phyloP scores from a whole-genome alignment of 1,140 invertebrate genomes.

The Orchestia grillus region DNA sequence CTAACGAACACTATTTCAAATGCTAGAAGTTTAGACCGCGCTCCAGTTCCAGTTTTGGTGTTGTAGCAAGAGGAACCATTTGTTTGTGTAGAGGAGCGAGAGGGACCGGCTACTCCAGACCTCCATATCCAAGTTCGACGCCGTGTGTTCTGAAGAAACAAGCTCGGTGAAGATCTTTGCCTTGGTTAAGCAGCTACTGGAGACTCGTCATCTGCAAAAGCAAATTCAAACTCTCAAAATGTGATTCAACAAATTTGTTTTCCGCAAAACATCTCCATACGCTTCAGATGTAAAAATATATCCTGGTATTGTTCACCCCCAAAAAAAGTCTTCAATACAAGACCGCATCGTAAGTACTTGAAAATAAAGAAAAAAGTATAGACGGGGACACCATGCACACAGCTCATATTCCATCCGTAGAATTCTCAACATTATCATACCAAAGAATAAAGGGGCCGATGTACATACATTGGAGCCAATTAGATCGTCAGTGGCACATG shows the following conservation, averaged over 20 bases:
- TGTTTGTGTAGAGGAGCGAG: slow-evolving; percentile 43
- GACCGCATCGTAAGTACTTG: neutral
- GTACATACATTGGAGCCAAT: no score
- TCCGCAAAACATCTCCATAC: neutral
- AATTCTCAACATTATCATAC: no score
- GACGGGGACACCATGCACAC: neutral
- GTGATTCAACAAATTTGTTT: neutral
- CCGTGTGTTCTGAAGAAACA: neutral
- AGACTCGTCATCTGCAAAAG: neutral
- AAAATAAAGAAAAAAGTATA: neutral
- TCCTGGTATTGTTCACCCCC: no score
- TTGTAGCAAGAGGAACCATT: slow-evolving; percentile 48
- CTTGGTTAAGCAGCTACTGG: neutral
- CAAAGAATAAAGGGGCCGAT: no score
- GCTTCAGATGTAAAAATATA: neutral
- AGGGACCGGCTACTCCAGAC: slow-evolving; percentile 39
- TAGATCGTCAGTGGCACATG: no score
- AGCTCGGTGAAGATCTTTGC: neutral
- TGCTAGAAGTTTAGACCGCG: neutral
- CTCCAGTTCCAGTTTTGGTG: slow-evolving; percentile 52
- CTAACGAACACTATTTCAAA: neutral
- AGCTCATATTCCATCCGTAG: neutral
- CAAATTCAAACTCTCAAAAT: neutral
- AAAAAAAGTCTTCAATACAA: no score
- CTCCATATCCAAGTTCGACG: slow-evolving; percentile 29